Conservation (phyloP, 2,113 vertebrate genomes). For the Noturus placidus region DNA sequence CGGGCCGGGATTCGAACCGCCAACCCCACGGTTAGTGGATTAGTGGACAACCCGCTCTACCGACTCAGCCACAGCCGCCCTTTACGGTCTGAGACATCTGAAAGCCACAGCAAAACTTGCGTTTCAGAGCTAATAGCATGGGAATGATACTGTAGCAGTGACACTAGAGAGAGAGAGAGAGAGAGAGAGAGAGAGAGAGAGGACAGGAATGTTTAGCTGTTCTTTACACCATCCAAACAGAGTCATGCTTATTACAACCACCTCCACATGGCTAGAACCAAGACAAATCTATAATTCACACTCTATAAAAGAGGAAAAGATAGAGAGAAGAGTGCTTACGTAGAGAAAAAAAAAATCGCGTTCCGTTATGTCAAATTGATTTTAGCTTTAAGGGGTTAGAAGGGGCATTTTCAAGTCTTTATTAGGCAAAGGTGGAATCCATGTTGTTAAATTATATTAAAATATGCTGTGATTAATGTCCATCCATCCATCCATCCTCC, state of each 20-base stretch:
- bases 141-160: not conserved
- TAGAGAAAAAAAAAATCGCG: not conserved
- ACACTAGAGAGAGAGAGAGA: not conserved
- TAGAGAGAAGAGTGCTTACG: not conserved
- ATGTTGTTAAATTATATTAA: not conserved
- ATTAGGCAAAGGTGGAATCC: not conserved
- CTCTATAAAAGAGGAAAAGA: not conserved
- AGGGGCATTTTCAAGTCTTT: not conserved
- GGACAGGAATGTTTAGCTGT: not conserved
- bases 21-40: no score
- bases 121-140: not conserved
- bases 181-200: not conserved
- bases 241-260: slow-evolving; percentile 2
- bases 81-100: not conserved
- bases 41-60: no score
- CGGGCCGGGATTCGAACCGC: no score
- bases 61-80: no score
- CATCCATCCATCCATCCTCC: no score
- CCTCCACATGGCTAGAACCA: not conserved
- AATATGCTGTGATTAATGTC: not conserved
- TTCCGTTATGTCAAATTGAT: not conserved
- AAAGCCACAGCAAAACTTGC: not conserved
- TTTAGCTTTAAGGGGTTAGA: not conserved
- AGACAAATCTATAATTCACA: slow-evolving; percentile 3
- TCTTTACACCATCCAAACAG: not conserved